Percentiles rank a stretch among this genome's conserved stretches.
Conservation (phyloP, 2,113 vertebrate species). For the Zeus faber region DNA sequence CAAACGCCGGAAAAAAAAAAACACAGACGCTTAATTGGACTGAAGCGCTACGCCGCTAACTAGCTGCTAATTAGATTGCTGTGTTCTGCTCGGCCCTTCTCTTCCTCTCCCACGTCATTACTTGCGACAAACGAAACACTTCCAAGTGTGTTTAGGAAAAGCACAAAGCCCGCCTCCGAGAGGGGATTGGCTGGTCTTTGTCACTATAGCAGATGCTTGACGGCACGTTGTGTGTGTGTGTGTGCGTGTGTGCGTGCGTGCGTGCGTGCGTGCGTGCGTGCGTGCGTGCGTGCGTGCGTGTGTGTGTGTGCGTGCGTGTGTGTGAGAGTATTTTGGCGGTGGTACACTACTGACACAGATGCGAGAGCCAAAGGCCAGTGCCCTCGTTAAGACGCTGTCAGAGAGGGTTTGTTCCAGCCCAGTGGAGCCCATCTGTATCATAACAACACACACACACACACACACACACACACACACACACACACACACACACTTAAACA, state of each 20-base stretch:
- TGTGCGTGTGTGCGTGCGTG: conserved; percentile 3
- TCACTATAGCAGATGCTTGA: conserved; percentile 8
- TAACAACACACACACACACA: conserved; percentile 18
- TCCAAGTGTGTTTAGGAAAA: conserved; percentile 28
- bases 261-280: conserved; percentile 3
- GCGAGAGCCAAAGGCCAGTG: conserved; percentile 64
- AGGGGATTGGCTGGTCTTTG: neutral
- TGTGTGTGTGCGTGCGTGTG: conserved; percentile 28
- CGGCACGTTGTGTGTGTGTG: neutral
- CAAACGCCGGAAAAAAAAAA: too few relatives aligned
- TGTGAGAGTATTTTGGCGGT: conserved; percentile 45
- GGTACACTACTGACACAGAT: conserved; percentile 55
- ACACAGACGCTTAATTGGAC: too few relatives aligned
- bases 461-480: conserved; percentile 18
- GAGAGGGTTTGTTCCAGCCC: conserved; percentile 67
- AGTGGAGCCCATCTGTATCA: conserved; percentile 58
- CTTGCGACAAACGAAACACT: conserved; percentile 55
- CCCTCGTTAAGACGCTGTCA: conserved; percentile 68
- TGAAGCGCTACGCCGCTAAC: conserved; percentile 67
- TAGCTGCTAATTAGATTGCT: conserved; percentile 72
- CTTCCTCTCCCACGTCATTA: conserved; percentile 45
- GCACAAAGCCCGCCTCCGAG: neutral
- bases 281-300: conserved; percentile 3
- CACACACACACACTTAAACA: conserved; percentile 20
- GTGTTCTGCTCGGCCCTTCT: conserved; percentile 52